A percentile compares a stretch with the other conserved stretches of the same genome.
Evolutionary conservation across 2,797 vertebrate species (phyloP).

Genomic region (Phalloptychus januarius): DNA sequence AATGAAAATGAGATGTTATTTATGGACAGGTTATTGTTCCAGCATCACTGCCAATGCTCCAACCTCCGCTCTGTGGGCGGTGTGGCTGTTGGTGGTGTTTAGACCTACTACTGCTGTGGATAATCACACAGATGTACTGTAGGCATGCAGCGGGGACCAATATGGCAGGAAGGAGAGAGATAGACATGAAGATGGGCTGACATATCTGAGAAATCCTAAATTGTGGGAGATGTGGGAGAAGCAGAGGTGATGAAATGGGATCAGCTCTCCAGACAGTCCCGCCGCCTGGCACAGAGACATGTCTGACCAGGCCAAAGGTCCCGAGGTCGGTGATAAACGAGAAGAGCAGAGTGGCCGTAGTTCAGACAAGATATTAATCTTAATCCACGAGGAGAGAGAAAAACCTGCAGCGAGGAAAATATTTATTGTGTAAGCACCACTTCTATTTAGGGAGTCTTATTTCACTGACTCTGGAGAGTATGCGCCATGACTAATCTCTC

Average conservation of each 20-base stretch:
- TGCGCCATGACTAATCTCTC: conserved; percentile 49
- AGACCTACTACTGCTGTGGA: conserved; percentile 50
- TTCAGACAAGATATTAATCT: conserved; percentile 31
- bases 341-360: conserved; percentile 20
- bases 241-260: conserved; percentile 56
- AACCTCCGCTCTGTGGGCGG: conserved; percentile 71
- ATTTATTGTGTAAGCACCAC: conserved; percentile 36
- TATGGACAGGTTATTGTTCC: conserved; percentile 68
- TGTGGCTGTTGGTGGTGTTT: conserved; percentile 58
- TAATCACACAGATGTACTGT: conserved; percentile 42
- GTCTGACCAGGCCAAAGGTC: conserved; percentile 34
- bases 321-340: conserved; percentile 15
- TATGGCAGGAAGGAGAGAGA: conserved; percentile 5
- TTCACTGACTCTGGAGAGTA: conserved; percentile 34
- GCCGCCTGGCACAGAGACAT: conserved; percentile 43
- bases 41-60: conserved; percentile 57
- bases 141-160: conserved; percentile 27
- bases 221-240: conserved; percentile 35
- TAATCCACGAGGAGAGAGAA: conserved; percentile 7
- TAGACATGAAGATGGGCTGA: conserved; percentile 34
- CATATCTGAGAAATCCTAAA: conserved; percentile 31
- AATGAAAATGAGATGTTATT: conserved; percentile 71
- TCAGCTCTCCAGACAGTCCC: conserved; percentile 41
- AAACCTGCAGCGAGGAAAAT: conserved; percentile 29
- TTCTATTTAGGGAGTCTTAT: conserved; percentile 43